These are phyloP conservation scores for Bucorvus abyssinicus DNA, from an alignment of 2,797 vertebrate species.

Conservation along the genomic window DNA sequence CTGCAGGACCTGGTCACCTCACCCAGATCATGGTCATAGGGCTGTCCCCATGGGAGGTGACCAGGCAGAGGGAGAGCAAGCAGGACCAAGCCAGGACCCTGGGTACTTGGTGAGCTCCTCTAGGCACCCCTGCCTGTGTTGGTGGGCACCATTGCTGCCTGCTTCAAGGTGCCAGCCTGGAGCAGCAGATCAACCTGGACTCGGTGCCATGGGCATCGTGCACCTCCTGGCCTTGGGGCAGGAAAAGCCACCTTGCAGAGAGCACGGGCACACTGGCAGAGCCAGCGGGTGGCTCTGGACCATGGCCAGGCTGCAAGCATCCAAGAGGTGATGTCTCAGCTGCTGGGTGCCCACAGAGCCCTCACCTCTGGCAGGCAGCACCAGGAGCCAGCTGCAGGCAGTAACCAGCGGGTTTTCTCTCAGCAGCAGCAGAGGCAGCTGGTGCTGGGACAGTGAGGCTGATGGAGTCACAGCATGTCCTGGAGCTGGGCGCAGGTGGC, in stretches of 20 bases:
- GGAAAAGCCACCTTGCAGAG: slow-evolving; percentile 77
- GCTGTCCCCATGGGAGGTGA: slow-evolving; percentile 73
- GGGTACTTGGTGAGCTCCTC: background rate
- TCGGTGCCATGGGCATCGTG: slow-evolving; percentile 47
- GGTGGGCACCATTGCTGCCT: background rate
- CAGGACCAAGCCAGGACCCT: background rate
- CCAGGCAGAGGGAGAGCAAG: background rate
- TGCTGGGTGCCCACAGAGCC: background rate
- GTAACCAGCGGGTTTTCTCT: slow-evolving; percentile 80
- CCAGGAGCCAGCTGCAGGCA: slow-evolving; percentile 68
- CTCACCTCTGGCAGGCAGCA: slow-evolving; percentile 57
- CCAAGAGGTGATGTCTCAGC: background rate
- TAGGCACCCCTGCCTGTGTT: background rate
- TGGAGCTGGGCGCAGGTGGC: slow-evolving; percentile 73
- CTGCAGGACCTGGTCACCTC: slow-evolving; percentile 40
- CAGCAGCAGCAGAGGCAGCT: slow-evolving; percentile 81
- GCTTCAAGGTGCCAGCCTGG: slow-evolving; percentile 75
- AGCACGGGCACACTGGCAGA: background rate
- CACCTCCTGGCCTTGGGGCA: slow-evolving; percentile 74
- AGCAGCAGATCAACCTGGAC: slow-evolving; percentile 57
- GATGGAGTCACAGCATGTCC: slow-evolving; percentile 77
- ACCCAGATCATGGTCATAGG: slow-evolving; percentile 76
- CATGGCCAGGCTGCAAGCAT: accelerated
- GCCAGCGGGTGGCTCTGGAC: accelerated
- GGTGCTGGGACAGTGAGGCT: slow-evolving; percentile 72